phyloP scores from a whole-genome alignment of 2,888 invertebrate species.

The Cetonia aurata region DNA sequence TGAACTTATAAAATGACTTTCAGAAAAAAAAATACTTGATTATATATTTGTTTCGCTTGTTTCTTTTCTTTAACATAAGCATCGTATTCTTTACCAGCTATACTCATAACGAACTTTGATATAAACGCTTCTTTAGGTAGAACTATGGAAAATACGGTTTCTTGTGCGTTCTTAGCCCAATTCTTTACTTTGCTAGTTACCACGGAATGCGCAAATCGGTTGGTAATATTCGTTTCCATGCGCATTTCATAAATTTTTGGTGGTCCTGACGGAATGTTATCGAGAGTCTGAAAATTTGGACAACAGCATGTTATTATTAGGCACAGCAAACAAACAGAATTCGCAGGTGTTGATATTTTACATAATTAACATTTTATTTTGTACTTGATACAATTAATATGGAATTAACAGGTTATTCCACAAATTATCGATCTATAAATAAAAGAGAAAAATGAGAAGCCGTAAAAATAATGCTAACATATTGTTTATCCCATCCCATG shows the following conservation, averaged over 20 bases:
- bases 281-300: neutral
- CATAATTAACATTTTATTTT: too few species aligned
- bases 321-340: too few species aligned
- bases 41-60: slow-evolving; percentile 70
- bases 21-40: slow-evolving; percentile 55
- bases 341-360: too few species aligned
- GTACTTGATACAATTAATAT: too few species aligned
- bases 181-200: slow-evolving; percentile 76
- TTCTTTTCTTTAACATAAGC: slow-evolving; percentile 77
- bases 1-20: too few species aligned
- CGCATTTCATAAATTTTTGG: slow-evolving; percentile 73
- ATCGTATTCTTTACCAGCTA: slow-evolving; percentile 73
- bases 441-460: too few species aligned
- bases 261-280: neutral
- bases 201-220: slow-evolving; percentile 76
- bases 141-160: slow-evolving; percentile 75
- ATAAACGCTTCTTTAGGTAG: slow-evolving; percentile 80
- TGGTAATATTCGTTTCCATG: slow-evolving; percentile 73
- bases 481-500: too few species aligned
- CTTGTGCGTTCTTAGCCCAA: slow-evolving; percentile 71
- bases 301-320: too few species aligned
- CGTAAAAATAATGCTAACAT: too few species aligned
- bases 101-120: slow-evolving; percentile 77
- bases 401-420: too few species aligned
- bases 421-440: too few species aligned